Evolutionary conservation across 2,888 invertebrate genomes (phyloP).

Genomic region (Dermolepida albohirtum): DNA sequence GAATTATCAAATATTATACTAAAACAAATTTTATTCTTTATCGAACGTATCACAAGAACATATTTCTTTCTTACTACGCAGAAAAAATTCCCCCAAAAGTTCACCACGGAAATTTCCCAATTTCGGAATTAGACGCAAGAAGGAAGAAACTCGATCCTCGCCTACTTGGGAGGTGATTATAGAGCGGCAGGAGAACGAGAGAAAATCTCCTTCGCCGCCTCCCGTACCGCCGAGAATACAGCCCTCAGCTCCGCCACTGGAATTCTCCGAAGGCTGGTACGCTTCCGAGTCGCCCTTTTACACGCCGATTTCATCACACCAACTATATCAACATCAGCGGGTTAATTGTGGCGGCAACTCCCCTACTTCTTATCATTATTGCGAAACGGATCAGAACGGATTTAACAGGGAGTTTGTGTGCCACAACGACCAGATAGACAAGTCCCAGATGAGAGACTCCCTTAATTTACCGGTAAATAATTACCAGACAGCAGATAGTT

Average conservation of each 20-base stretch:
- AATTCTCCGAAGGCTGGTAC: slow-evolving; percentile 47
- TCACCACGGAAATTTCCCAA: slow-evolving; percentile 33
- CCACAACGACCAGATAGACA: slow-evolving; percentile 18
- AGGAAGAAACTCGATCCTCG: slow-evolving; percentile 28
- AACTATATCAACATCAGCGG: slow-evolving; percentile 26
- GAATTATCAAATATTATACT: no score
- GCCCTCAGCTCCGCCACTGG: slow-evolving; percentile 61
- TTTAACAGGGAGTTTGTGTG: slow-evolving; percentile 13
- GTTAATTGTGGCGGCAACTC: slow-evolving; percentile 1
- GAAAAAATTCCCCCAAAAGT: slow-evolving; percentile 39
- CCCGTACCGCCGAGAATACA: slow-evolving; percentile 54
- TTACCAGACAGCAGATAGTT: slow-evolving; percentile 12
- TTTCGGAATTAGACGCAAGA: slow-evolving; percentile 40
- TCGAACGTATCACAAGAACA: background rate
- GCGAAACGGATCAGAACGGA: slow-evolving; percentile 26
- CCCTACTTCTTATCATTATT: slow-evolving; percentile 14
- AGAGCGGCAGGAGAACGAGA: slow-evolving; percentile 27
- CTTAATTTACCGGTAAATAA: slow-evolving; percentile 20
- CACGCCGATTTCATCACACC: slow-evolving; percentile 4
- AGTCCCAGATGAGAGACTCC: background rate
- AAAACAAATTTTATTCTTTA: no score
- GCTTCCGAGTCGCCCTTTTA: background rate
- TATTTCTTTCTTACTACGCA: background rate
- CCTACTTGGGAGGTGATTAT: slow-evolving; percentile 40
- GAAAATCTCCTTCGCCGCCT: slow-evolving; percentile 25